Evolutionary conservation across 2,888 invertebrate species (phyloP), one percentile per base, ranked within the genome.

Genomic region (Eupelmus urozonus): DNA sequence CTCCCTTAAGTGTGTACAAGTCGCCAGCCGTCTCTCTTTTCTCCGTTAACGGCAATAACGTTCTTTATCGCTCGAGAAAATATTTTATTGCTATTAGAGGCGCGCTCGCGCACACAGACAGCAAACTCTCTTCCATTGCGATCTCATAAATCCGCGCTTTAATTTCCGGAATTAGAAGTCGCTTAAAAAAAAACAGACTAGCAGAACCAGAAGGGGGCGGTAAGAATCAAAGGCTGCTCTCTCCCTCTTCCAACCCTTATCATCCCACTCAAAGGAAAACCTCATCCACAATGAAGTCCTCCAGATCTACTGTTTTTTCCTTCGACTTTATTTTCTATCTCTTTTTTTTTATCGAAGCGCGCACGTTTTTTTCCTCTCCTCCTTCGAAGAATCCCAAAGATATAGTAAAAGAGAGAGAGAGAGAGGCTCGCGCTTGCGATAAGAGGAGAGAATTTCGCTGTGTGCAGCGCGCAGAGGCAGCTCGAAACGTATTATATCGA

Each of bases 401-500:
- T 67, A 49, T 51, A 67, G 55, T 59, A 49, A 55, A 51, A 71
- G 62, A 51, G 34, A 59, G 23, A 45, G 16, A 59, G 62, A 65
- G 66, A 18, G 42, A 67, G 67, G 16, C 2, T 45, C 4, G 34
- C 4, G 18, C 53, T n/a, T n/a, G n/a, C n/a, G 72, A 53, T 53
- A 71, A 60, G 57, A 62, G 27, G 20, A 16, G 34, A 7, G 67
- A 75, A 71, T 76, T 69, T 66, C 59, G 40, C 51, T 60, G 40
- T 51, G 45, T 62, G 45, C 34, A 18, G 49, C 34, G 42, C 23
- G 40, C 34, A 18, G 27, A 7, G 11, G 74, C 57, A 29, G 74
- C 60, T 77, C 63, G 75, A 74, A 73, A 65, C 73, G 71, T 77
- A 79, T 72, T 74, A 79, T 88, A 87, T 89, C 88, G 89, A 89